Evolutionary conservation across 2,113 vertebrate species (phyloP).

Genomic region (Gracilinanus agilis): DNA sequence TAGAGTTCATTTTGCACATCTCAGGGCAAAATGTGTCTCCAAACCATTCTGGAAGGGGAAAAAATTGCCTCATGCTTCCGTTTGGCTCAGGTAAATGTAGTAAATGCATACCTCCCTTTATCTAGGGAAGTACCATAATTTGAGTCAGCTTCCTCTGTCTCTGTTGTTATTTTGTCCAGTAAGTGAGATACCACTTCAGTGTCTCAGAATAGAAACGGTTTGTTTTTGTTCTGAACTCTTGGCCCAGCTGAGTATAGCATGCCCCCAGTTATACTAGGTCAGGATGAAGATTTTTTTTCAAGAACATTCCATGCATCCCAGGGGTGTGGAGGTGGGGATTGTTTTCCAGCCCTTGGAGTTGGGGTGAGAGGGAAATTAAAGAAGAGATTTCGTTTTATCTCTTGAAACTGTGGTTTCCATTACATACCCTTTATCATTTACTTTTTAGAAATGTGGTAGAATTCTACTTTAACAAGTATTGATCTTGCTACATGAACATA

Average conservation of each 20-base stretch:
- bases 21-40: neutral
- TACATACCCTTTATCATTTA: constrained; percentile 40
- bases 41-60: neutral
- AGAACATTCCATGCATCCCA: constrained; percentile 45
- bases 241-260: constrained; percentile 30
- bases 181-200: constrained; percentile 59
- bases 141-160: constrained; percentile 49
- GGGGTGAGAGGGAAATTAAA: constrained; percentile 42
- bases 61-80: neutral
- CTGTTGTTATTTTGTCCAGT: constrained; percentile 49
- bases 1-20: constrained; percentile 51
- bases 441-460: constrained; percentile 13
- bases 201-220: constrained; percentile 71
- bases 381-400: constrained; percentile 16
- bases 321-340: constrained; percentile 28
- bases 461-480: constrained; percentile 10
- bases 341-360: constrained; percentile 4
- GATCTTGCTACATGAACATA: constrained; percentile 17
- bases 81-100: constrained; percentile 27
- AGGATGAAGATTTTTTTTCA: constrained; percentile 36
- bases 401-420: neutral
- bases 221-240: constrained; percentile 71
- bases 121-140: constrained; percentile 57
- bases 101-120: neutral
- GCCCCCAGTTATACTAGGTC: neutral